Conservation (phyloP, 2,888 invertebrate species). For the Pyrrhia umbra region DNA sequence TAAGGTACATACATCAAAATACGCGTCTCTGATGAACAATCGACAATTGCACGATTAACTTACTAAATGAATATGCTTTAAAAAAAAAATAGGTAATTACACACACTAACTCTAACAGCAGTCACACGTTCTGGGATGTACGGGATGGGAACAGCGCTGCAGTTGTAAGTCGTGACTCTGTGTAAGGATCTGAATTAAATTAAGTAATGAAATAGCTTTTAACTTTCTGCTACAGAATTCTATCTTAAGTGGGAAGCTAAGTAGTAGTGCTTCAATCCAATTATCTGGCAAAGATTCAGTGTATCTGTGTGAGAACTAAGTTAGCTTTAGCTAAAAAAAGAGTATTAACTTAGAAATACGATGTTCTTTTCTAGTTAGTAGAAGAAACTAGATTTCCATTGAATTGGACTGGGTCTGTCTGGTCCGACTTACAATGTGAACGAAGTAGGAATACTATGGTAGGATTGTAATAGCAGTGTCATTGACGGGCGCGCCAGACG, state of each 20-base stretch:
- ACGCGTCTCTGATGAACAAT: no score
- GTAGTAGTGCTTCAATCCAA: constrained; percentile 40
- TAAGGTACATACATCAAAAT: no score
- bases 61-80: no score
- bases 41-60: no score
- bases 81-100: background rate
- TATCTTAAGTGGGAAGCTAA: constrained; percentile 44
- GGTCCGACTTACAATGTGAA: background rate
- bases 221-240: constrained; percentile 31
- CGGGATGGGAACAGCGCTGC: background rate
- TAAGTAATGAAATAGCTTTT: constrained; percentile 53
- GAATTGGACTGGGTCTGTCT: background rate
- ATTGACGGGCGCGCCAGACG: constrained; percentile 40
- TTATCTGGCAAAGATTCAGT: constrained; percentile 30
- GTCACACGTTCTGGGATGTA: background rate
- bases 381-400: constrained; percentile 1
- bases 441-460: background rate
- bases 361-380: constrained; percentile 23
- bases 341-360: constrained; percentile 22
- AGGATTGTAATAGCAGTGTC: constrained; percentile 20
- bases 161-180: constrained; percentile 7
- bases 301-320: constrained; percentile 24
- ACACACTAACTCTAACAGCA: background rate
- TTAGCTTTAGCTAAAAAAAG: constrained; percentile 14
- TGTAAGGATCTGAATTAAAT: constrained; percentile 35